Percentiles rank a stretch among this genome's conserved stretches.
Conservation (phyloP, 2,888 invertebrate species). For the Lasioglossum zephyrum region DNA sequence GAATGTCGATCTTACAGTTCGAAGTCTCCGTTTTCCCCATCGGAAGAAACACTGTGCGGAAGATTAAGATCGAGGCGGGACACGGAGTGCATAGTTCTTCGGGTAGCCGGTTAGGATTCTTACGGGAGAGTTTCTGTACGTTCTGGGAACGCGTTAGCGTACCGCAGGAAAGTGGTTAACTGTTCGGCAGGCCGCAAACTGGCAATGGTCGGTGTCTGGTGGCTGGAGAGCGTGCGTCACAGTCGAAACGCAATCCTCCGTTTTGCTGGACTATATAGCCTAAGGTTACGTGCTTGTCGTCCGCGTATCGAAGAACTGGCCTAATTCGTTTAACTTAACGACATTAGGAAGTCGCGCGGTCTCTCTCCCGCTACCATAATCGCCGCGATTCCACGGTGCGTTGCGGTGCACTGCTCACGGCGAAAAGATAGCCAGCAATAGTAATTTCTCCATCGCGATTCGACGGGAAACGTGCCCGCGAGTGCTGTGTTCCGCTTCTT, state of each 20-base stretch:
- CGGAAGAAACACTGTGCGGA: no score
- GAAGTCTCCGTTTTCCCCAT: no score
- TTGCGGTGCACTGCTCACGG: constrained; percentile 7
- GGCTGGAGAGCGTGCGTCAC: constrained; percentile 27
- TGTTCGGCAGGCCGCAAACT: background rate
- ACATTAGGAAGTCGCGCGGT: constrained; percentile 77
- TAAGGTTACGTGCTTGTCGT: constrained; percentile 60
- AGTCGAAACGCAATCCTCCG: constrained; percentile 25
- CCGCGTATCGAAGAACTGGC: constrained; percentile 59
- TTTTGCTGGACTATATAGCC: constrained; percentile 27
- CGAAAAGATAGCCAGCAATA: constrained; percentile 3
- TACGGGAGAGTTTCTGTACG: background rate
- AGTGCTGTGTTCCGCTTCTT: background rate
- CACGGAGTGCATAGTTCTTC: background rate
- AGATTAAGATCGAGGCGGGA: background rate
- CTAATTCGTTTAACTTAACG: constrained; percentile 81
- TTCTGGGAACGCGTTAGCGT: constrained; percentile 1
- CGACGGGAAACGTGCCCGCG: background rate
- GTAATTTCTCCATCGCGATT: background rate
- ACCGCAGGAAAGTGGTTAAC: constrained; percentile 18
- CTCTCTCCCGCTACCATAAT: background rate
- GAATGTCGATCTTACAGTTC: no score
- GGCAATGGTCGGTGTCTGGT: background rate
- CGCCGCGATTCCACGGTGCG: constrained; percentile 28
- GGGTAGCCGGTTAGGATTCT: background rate